Evolutionary conservation across 2,888 invertebrate species (phyloP), one percentile per base, ranked within the genome.

Genomic region (Griposia aprilina): DNA sequence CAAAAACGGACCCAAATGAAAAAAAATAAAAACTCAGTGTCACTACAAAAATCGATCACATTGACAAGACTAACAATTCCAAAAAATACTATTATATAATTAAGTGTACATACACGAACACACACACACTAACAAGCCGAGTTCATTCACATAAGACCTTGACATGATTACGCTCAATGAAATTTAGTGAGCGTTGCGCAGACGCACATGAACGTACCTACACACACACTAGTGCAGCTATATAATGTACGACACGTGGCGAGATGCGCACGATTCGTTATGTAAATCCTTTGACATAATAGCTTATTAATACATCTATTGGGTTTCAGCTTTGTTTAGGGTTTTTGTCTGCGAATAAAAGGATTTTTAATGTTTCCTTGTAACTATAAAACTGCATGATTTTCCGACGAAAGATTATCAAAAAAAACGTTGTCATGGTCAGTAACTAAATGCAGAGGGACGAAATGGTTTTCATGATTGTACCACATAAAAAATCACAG

Each of bases 101-200:
- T 75, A 78, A 89, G 68, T 85, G 82, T 41, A 83, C 62, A 78
- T 86, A 87, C 83, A 83, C 79, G 48, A 77, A 83, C 63, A 81
- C 85, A 81, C 69, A 78, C 86, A 68, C 84, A 78, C 83, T 71
- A 84, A 87, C 74, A 87, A 81, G 26, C 48, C 59, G 87, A 92
- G 95, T 94, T 95, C 95, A 92, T 94, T 95, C 94, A 94, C 95
- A 89, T 89, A 86, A 80, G 89, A 90, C 95, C 95, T 94, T 95
- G 95, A 93, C 95, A 95, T 90, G 76, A 81, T 90, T 91, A 84
- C 82, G 87, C 76, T 90, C 92, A 91, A 93, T 92, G 93, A 90
- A 90, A 91, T 90, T 91, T 90, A 86, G 93, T 91, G 92, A 90
- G 90, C 91, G 91, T 76, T 86, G 83, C 83, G 79, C 87, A 77